Conservation (phyloP, 2,113 vertebrate species). For the Rhinolophus sinicus region DNA sequence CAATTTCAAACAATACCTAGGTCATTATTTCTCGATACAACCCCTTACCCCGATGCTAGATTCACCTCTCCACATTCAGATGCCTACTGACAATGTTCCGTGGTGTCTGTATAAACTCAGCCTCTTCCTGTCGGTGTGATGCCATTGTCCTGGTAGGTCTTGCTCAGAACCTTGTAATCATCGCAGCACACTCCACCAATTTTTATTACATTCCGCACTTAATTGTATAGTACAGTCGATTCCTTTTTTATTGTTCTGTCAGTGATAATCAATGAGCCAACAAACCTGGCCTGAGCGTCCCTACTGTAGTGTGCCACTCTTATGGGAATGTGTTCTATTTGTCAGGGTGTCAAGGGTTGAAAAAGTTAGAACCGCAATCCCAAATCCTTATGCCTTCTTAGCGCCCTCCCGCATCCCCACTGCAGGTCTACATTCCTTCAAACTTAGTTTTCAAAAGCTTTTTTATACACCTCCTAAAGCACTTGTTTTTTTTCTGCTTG, state of each 20-base stretch:
- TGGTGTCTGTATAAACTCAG: not conserved
- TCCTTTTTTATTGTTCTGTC: not conserved
- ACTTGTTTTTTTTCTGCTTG: not conserved
- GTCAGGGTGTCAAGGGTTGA: not conserved
- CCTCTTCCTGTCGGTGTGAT: not conserved
- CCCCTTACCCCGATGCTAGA: not conserved
- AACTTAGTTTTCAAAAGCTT: not conserved
- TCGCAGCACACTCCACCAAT: not conserved
- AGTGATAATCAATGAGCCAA: not conserved
- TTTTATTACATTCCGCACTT: not conserved
- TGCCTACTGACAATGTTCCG: not conserved
- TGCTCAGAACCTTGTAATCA: not conserved
- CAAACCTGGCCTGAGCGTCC: not conserved
- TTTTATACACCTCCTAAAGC: not conserved
- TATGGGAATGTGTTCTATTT: not conserved
- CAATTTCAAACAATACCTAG: not conserved
- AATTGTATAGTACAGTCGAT: not conserved
- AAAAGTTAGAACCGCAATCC: not conserved
- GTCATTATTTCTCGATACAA: not conserved
- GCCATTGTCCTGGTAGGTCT: not conserved
- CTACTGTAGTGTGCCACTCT: not conserved
- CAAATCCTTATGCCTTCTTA: not conserved
- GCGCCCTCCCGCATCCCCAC: accelerated
- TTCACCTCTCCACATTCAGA: not conserved
- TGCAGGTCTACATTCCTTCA: not conserved